Conservation (phyloP, 2,797 vertebrate genomes). For the Enteromius radiatus region DNA sequence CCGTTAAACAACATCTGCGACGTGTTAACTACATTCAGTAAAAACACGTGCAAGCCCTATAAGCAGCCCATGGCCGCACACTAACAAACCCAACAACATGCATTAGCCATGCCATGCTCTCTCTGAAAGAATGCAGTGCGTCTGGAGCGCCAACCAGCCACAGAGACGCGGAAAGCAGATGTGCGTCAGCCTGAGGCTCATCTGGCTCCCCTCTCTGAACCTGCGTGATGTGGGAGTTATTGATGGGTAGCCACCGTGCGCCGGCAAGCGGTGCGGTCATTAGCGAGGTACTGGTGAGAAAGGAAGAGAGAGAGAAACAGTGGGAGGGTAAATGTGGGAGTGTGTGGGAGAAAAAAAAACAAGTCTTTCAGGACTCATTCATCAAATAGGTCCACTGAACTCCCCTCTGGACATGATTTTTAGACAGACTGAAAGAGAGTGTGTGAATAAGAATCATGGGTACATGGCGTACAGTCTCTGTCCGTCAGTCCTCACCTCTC, state of each 20-base stretch:
- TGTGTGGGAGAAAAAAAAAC: conserved; percentile 60
- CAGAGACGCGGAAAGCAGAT: conserved; percentile 74
- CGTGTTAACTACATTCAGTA: conserved; percentile 62
- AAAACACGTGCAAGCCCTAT: conserved; percentile 60
- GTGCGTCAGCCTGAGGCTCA: conserved; percentile 66
- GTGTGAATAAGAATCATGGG: conserved; percentile 40
- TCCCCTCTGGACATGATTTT: conserved; percentile 52
- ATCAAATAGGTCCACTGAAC: conserved; percentile 58
- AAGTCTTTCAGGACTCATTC: conserved; percentile 68
- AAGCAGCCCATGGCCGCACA: conserved; percentile 58
- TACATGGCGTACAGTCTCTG: conserved; percentile 15
- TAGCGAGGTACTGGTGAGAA: conserved; percentile 64
- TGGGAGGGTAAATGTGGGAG: conserved; percentile 57
- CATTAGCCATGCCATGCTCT: conserved; percentile 68
- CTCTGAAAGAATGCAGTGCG: conserved; percentile 51
- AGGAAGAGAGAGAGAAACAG: conserved; percentile 55
- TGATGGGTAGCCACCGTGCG: conserved; percentile 75
- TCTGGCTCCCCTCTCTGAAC: conserved; percentile 71
- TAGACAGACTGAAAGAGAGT: conserved; percentile 24
- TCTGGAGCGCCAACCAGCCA: conserved; percentile 56
- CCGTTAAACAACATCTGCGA: conserved; percentile 64
- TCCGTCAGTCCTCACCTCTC: conserved; percentile 51
- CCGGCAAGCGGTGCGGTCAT: conserved; percentile 70
- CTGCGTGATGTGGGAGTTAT: conserved; percentile 75
- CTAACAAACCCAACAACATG: conserved; percentile 62